Evolutionary conservation across 2,113 vertebrate species (phyloP).

Genomic region (Arothron firmamentum): DNA sequence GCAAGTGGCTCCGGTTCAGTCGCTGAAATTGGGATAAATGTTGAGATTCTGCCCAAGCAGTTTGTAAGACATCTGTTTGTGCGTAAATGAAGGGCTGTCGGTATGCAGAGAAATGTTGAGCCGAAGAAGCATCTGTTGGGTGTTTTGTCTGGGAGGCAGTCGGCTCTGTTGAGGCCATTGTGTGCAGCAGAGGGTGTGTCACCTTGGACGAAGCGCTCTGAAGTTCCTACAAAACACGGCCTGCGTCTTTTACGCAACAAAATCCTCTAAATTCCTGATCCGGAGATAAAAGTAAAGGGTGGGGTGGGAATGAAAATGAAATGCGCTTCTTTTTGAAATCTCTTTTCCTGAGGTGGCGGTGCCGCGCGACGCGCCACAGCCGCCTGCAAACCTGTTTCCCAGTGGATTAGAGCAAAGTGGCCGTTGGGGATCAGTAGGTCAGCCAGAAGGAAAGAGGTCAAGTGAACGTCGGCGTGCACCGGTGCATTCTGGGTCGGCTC

Average conservation of each 20-base stretch:
- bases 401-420: not conserved
- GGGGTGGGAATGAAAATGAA: no score
- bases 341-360: no score
- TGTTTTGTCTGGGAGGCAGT: not conserved
- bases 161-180: conserved; percentile 5
- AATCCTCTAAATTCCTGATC: no score
- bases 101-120: conserved; percentile 14
- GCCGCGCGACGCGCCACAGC: no score
- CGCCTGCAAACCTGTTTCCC: not conserved
- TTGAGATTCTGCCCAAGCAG: conserved; percentile 15
- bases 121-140: not conserved
- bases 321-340: no score
- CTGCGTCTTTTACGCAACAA: not conserved
- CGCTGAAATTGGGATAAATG: conserved; percentile 38
- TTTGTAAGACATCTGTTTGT: conserved; percentile 8
- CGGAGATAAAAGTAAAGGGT: no score
- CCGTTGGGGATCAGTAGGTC: conserved; percentile 19
- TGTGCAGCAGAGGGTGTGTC: conserved; percentile 61
- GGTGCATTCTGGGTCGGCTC: no score
- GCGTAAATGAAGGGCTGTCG: conserved; percentile 56
- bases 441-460: not conserved
- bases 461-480: no score
- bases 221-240: conserved; percentile 14
- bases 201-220: conserved; percentile 50
- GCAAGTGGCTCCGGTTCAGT: conserved; percentile 27